Evolutionary conservation across 2,888 invertebrate species (phyloP).

Genomic region (Lithosia quadra): DNA sequence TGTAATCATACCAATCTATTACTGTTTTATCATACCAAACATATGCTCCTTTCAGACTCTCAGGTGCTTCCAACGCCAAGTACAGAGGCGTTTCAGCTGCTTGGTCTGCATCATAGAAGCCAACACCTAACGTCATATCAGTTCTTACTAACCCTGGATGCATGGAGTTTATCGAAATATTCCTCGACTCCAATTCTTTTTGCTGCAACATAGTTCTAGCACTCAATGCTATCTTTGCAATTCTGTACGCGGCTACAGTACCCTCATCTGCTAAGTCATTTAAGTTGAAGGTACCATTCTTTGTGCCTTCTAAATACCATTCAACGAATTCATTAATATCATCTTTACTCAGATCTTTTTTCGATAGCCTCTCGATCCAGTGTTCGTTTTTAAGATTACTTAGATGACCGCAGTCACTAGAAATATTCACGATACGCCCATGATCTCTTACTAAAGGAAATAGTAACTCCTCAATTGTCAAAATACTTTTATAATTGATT

Average conservation of each 20-base stretch:
- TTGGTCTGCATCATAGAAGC: conserved; percentile 83
- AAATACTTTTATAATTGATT: conserved; percentile 89
- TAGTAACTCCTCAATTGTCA: conserved; percentile 88
- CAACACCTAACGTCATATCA: conserved; percentile 90
- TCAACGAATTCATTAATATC: conserved; percentile 86
- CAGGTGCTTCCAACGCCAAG: conserved; percentile 82
- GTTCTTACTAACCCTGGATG: conserved; percentile 93
- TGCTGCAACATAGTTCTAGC: conserved; percentile 90
- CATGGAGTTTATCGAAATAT: conserved; percentile 88
- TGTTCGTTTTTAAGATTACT: conserved; percentile 82
- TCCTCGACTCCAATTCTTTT: conserved; percentile 84
- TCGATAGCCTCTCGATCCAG: conserved; percentile 68
- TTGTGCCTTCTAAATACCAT: conserved; percentile 85
- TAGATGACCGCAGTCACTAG: conserved; percentile 89
- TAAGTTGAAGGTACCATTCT: conserved; percentile 61
- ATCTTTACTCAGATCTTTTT: conserved; percentile 58
- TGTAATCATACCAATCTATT: conserved; percentile 85
- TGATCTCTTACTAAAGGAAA: conserved; percentile 90
- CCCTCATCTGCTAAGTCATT: conserved; percentile 80
- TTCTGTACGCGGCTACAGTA: conserved; percentile 87
- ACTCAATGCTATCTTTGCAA: conserved; percentile 91
- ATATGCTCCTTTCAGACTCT: conserved; percentile 87
- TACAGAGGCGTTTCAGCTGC: conserved; percentile 86
- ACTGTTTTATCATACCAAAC: conserved; percentile 88
- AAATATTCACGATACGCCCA: conserved; percentile 91